These are phyloP conservation scores for Oxycera nigricornis DNA, from an alignment of 2,888 invertebrate species.

Conservation along the genomic window DNA sequence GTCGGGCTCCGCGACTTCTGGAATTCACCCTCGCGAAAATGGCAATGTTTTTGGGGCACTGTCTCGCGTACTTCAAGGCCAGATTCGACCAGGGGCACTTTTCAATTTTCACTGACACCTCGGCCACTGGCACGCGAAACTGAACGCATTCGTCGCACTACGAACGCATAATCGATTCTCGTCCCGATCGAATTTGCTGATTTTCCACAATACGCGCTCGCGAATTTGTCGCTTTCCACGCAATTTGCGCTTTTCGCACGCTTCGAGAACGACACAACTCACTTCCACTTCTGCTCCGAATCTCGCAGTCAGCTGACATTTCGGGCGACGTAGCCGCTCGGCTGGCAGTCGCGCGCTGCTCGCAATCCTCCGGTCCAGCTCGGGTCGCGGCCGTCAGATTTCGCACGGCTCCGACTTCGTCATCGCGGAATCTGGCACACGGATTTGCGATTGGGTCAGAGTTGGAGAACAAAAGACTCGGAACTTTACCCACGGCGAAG, in stretches of 20 bases:
- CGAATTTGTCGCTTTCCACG: constrained; percentile 1
- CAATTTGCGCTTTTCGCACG: constrained; percentile 30
- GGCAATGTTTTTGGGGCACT: background rate
- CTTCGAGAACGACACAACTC: background rate
- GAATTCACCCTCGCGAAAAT: background rate
- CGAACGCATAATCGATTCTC: constrained; percentile 16
- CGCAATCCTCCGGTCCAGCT: background rate
- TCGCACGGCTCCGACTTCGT: constrained; percentile 9
- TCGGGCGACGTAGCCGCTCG: constrained; percentile 8
- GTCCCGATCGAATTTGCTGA: constrained; percentile 9
- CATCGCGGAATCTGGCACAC: constrained; percentile 15
- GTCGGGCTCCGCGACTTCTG: background rate
- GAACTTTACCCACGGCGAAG: background rate
- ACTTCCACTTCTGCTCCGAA: constrained; percentile 23
- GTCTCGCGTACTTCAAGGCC: constrained; percentile 33
- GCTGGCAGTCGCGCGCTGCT: background rate
- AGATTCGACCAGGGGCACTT: constrained; percentile 22
- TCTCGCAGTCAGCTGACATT: constrained; percentile 36
- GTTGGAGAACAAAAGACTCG: constrained; percentile 32
- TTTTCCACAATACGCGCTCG: background rate
- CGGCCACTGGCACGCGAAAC: background rate
- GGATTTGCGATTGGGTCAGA: constrained; percentile 6
- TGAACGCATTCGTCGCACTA: background rate
- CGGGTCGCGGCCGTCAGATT: constrained; percentile 8
- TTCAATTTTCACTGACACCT: constrained; percentile 33